These are phyloP conservation scores for Eugnorisma glareosa DNA, from an alignment of 2,888 invertebrate species.

Conservation along the genomic window DNA sequence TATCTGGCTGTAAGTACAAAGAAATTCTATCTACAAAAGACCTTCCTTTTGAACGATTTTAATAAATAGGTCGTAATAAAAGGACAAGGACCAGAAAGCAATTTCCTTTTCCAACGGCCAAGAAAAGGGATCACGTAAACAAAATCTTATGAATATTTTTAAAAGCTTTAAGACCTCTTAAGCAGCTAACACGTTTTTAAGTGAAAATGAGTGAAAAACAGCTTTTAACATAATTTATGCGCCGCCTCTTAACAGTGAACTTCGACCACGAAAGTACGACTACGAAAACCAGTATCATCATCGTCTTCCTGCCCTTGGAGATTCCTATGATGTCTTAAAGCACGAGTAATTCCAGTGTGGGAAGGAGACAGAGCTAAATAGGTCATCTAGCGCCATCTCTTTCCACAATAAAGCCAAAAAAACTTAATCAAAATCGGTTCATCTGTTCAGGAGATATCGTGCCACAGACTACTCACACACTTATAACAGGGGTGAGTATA, in stretches of 20 bases:
- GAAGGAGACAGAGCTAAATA: too few relatives aligned
- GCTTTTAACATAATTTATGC: slow-evolving; percentile 65
- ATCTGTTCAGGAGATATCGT: too few relatives aligned
- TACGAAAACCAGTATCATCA: slow-evolving; percentile 33
- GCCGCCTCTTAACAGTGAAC: slow-evolving; percentile 36
- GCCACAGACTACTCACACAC: too few relatives aligned
- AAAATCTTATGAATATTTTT: slow-evolving; percentile 47
- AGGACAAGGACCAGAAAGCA: slow-evolving; percentile 1
- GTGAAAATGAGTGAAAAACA: slow-evolving; percentile 57
- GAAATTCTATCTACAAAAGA: slow-evolving; percentile 28
- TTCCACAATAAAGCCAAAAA: too few relatives aligned
- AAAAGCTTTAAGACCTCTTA: slow-evolving; percentile 42
- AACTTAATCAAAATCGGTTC: too few relatives aligned
- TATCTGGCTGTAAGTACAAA: slow-evolving; percentile 3
- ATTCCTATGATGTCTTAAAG: too few relatives aligned
- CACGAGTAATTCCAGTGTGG: too few relatives aligned
- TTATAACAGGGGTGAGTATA: too few relatives aligned
- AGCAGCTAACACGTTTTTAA: slow-evolving; percentile 47
- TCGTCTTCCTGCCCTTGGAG: too few relatives aligned
- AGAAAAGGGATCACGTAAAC: slow-evolving; percentile 37
- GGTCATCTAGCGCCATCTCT: too few relatives aligned
- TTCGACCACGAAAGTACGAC: slow-evolving; percentile 24
- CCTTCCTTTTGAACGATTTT: slow-evolving; percentile 27
- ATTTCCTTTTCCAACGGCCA: slow-evolving; percentile 34
- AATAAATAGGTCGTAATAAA: slow-evolving; percentile 33